Conservation (phyloP, 2,113 vertebrate species). For the Potamarius usumacintae region DNA sequence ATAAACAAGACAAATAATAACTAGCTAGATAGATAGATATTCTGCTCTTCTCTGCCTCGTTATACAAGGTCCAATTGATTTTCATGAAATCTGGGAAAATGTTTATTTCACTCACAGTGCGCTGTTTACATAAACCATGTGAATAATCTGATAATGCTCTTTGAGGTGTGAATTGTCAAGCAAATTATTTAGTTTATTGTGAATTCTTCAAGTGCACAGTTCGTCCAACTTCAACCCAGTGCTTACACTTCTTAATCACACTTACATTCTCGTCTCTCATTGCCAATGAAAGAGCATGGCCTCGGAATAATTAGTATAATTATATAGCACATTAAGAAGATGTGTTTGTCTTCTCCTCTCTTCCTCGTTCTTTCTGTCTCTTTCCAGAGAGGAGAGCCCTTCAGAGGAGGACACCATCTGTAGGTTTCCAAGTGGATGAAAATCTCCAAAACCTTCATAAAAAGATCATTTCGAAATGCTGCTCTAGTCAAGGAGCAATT, state of each 20-base stretch:
- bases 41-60: neutral
- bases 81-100: neutral
- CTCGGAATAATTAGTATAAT: constrained; percentile 55
- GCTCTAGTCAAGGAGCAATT: neutral
- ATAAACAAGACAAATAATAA: neutral
- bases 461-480: neutral
- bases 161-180: neutral
- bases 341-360: neutral
- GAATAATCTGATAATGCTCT: neutral
- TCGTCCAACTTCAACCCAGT: constrained; percentile 29
- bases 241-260: constrained; percentile 41
- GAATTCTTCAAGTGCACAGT: neutral
- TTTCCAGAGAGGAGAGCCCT: constrained; percentile 19
- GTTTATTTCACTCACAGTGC: neutral
- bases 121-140: neutral
- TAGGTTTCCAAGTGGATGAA: neutral
- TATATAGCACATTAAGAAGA: constrained; percentile 53
- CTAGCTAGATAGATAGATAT: neutral
- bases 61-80: neutral
- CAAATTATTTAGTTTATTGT: too few species aligned
- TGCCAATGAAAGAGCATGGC: constrained; percentile 58
- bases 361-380: neutral
- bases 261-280: constrained; percentile 48
- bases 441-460: neutral
- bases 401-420: constrained; percentile 23